Evolutionary conservation across 2,888 invertebrate species (phyloP).

Genomic region (Amiota minor): DNA sequence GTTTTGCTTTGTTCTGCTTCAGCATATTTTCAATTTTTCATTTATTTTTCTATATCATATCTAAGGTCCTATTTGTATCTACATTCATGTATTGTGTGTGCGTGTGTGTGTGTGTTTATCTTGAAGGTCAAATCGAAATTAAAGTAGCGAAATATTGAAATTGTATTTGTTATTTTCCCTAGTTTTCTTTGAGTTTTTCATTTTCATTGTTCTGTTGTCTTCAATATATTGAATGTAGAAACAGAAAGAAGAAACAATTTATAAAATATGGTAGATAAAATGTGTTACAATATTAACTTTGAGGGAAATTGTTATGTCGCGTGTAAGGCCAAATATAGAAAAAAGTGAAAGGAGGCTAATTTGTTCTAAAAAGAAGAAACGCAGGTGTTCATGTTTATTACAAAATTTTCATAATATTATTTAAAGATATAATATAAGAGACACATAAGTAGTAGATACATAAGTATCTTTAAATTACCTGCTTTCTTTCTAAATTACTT

Average conservation of each 20-base stretch:
- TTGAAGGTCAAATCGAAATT: conserved; percentile 20
- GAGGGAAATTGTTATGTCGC: background rate
- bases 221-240: no score
- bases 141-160: conserved; percentile 11
- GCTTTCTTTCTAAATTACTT: no score
- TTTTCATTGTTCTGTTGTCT: no score
- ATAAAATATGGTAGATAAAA: no score
- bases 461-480: no score
- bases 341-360: background rate
- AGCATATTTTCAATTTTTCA: no score
- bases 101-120: no score
- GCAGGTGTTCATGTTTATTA: background rate
- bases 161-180: background rate
- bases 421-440: background rate
- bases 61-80: background rate
- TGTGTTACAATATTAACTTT: no score
- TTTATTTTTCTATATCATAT: no score
- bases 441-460: background rate
- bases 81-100: no score
- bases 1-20: background rate
- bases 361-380: background rate
- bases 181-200: background rate
- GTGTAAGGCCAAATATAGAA: background rate
- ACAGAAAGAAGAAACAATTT: no score
- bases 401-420: no score